Conservation (phyloP, 1,140 invertebrate species). For the Zaprionus inermis region DNA sequence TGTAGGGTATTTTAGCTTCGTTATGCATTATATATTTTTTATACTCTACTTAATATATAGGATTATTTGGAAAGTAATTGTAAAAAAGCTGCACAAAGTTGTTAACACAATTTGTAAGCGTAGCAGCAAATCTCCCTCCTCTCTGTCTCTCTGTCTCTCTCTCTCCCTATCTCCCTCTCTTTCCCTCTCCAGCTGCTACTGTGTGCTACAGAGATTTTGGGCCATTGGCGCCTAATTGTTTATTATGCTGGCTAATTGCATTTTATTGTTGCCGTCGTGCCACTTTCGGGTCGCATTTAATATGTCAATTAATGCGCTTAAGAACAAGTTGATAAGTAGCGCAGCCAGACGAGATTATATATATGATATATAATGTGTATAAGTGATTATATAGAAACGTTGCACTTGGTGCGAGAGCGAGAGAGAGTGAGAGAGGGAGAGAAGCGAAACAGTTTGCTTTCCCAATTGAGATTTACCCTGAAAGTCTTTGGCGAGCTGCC, state of each 20-base stretch:
- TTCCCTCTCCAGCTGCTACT: not conserved
- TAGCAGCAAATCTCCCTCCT: not conserved
- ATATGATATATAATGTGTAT: not conserved
- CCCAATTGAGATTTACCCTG: not conserved
- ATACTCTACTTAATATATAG: not conserved
- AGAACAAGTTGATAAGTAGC: constrained; percentile 39
- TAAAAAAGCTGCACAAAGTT: not conserved
- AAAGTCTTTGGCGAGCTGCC: not conserved
- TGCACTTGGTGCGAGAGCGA: not conserved
- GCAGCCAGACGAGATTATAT: not conserved
- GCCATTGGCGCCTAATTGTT: constrained; percentile 71
- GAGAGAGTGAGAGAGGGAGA: not conserved
- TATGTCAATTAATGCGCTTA: constrained; percentile 32
- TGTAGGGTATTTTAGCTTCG: not conserved
- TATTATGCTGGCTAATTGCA: constrained; percentile 65
- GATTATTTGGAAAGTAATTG: not conserved
- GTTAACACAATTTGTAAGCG: not conserved
- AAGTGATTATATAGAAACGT: not conserved
- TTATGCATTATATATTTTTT: not conserved
- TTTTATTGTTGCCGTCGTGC: constrained; percentile 34
- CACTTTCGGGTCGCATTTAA: constrained; percentile 28
- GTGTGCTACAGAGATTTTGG: constrained; percentile 20
- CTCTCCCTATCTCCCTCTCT: not conserved
- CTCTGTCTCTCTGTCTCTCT: not conserved
- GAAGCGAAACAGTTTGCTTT: not conserved